Conservation (phyloP, 2,888 invertebrate species). For the Clistopyga incitator region DNA sequence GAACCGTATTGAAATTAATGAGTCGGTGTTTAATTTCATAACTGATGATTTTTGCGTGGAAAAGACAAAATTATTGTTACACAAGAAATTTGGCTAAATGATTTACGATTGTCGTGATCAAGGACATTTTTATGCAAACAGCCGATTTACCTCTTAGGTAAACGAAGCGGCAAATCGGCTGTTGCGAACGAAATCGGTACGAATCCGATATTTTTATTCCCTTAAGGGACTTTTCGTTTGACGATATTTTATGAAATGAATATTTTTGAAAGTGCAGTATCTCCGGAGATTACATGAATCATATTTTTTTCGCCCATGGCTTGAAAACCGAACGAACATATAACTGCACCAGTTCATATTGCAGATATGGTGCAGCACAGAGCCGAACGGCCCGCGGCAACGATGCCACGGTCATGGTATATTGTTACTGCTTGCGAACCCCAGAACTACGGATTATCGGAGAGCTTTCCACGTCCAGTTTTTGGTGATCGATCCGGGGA, state of each 20-base stretch:
- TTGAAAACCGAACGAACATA: not conserved
- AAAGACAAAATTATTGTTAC: too few relatives aligned
- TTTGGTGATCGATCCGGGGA: slow-evolving; percentile 43
- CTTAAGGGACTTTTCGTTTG: too few relatives aligned
- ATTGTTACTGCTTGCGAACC: slow-evolving; percentile 37
- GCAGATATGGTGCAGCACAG: slow-evolving; percentile 11
- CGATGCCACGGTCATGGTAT: slow-evolving; percentile 27
- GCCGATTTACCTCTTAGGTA: not conserved
- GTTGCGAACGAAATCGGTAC: too few relatives aligned
- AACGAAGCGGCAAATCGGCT: not conserved
- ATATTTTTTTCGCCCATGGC: not conserved
- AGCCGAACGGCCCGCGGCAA: not conserved
- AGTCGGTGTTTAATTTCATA: too few relatives aligned
- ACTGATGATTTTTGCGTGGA: too few relatives aligned
- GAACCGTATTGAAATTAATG: too few relatives aligned
- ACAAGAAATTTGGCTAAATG: too few relatives aligned
- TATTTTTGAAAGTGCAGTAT: too few relatives aligned
- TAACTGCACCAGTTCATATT: slow-evolving; percentile 2
- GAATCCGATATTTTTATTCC: too few relatives aligned
- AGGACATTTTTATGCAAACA: too few relatives aligned
- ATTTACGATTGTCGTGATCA: too few relatives aligned
- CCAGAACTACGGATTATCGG: slow-evolving; percentile 52
- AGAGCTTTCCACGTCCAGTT: slow-evolving; percentile 32
- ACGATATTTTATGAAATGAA: too few relatives aligned
- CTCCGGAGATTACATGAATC: not conserved